Base-by-base conservation (phyloP, 2,888 invertebrate genomes). In the Lepidonotus clava region DNA sequence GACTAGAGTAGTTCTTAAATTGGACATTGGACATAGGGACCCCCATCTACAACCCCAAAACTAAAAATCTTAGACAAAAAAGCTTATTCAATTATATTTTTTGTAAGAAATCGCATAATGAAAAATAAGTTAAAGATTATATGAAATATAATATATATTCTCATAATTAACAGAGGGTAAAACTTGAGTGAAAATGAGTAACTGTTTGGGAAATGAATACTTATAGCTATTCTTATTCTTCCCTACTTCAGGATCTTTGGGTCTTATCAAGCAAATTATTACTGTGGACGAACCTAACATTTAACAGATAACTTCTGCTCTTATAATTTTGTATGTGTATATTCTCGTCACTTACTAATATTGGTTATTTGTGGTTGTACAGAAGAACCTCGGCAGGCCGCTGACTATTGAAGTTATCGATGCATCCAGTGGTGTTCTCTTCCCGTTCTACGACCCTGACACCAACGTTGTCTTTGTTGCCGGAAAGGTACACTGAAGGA, bases 401-500 rank as follows among this genome's bases (percentile, higher is more conserved):
- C 84, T 95, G 51, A 89, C 89, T 5, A 90, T 92, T 41, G 92
- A 93, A 46, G 91, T 91, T 40, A 90, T 95, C 32, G 95, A 95
- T 88, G 92, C 92, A 46, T 98, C 98, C 91, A 98, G 98, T 95
- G 99, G 99, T 86, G 98, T 98, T 89, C 97, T 99, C 96, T 98
- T 98, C 95, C 99, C 99, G 24, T 96, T 98, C 53, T 99, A 98
- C 95, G 99, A 99, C 95, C 96, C 98, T 84, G 99, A 99, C 95
- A 98, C 98, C 90, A 98, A 97, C 95, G 95, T 99, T 93, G 96
- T 99, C 91, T 99, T 96, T 95, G 95, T 99, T 83, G 99, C 98
- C 94, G 99, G 99, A 90, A 99, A 99, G 95, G 96, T 95, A 91
- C n/a, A n/a, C n/a, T n/a, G n/a, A n/a, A n/a, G n/a, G n/a, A n/a